phyloP scores from a whole-genome alignment of 2,113 vertebrate species.

The Riparia riparia region DNA sequence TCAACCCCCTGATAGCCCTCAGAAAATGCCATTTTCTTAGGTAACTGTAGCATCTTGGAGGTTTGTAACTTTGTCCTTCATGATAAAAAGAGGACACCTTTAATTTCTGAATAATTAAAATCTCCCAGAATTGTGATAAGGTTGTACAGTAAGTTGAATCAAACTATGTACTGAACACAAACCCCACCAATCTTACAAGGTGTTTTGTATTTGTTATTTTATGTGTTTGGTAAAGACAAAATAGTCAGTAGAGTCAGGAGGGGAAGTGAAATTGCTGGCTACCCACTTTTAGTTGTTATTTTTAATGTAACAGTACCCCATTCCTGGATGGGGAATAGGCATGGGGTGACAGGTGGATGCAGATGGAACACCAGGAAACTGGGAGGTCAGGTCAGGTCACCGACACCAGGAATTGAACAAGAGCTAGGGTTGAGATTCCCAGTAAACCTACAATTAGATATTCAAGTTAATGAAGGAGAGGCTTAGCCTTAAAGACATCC shows the following conservation, averaged over 20 bases:
- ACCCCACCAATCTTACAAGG: background rate
- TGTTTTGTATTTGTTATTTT: background rate
- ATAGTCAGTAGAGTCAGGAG: background rate
- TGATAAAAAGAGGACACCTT: background rate
- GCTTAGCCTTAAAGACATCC: constrained; percentile 21
- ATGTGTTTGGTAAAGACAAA: background rate
- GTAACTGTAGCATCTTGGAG: background rate
- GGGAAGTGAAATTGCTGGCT: background rate
- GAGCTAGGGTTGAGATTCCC: background rate
- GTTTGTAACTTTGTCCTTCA: background rate
- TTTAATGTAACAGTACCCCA: constrained; percentile 11
- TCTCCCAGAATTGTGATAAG: background rate
- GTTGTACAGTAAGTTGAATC: background rate
- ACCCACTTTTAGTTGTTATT: background rate
- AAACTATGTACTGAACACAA: background rate
- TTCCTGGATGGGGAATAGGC: background rate
- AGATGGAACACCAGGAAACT: background rate
- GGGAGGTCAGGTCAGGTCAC: constrained; percentile 27
- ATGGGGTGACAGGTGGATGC: constrained; percentile 5
- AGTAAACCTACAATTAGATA: constrained; percentile 33
- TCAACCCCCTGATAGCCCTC: background rate
- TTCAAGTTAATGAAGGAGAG: constrained; percentile 23
- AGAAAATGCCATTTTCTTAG: background rate
- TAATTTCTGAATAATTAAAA: background rate
- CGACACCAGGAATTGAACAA: background rate